Percentiles rank a stretch among this genome's conserved stretches.
Conservation (phyloP, 2,888 invertebrate genomes). For the Ctena decussata region DNA sequence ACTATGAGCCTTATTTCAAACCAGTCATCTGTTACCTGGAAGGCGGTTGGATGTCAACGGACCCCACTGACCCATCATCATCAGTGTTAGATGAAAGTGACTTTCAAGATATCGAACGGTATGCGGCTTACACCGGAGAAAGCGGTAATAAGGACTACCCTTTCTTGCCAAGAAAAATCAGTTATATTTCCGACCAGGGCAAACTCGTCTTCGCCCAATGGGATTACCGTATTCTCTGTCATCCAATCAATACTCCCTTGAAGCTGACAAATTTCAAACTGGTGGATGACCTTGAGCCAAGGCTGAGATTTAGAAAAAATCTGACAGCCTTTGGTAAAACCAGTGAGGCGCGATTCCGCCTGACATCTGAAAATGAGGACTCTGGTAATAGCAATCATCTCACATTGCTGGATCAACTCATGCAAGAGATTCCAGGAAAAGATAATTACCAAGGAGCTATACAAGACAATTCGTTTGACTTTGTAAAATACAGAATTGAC, state of each 20-base stretch:
- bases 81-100: conserved; percentile 80
- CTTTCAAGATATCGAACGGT: conserved; percentile 75
- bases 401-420: conserved; percentile 44
- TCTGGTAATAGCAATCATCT: conserved; percentile 7
- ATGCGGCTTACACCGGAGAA: conserved; percentile 73
- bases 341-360: conserved; percentile 56
- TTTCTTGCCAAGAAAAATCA: conserved; percentile 78
- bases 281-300: conserved; percentile 73
- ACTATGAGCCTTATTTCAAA: conserved; percentile 80
- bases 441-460: conserved; percentile 52
- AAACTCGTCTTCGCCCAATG: conserved; percentile 73
- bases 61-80: conserved; percentile 70
- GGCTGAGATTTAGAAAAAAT: conserved; percentile 55
- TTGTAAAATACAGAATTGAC: conserved; percentile 45
- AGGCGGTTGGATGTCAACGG: conserved; percentile 81
- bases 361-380: conserved; percentile 10
- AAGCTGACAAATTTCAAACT: conserved; percentile 62
- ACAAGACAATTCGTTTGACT: conserved; percentile 45
- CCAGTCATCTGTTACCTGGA: conserved; percentile 80
- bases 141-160: conserved; percentile 74
- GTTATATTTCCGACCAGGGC: conserved; percentile 48
- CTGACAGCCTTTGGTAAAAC: conserved; percentile 30
- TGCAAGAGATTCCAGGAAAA: conserved; percentile 61
- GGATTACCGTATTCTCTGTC: conserved; percentile 78
- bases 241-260: conserved; percentile 67